phyloP scores from a whole-genome alignment of 2,113 vertebrate species.

The Xenotilapia flavipinnis region DNA sequence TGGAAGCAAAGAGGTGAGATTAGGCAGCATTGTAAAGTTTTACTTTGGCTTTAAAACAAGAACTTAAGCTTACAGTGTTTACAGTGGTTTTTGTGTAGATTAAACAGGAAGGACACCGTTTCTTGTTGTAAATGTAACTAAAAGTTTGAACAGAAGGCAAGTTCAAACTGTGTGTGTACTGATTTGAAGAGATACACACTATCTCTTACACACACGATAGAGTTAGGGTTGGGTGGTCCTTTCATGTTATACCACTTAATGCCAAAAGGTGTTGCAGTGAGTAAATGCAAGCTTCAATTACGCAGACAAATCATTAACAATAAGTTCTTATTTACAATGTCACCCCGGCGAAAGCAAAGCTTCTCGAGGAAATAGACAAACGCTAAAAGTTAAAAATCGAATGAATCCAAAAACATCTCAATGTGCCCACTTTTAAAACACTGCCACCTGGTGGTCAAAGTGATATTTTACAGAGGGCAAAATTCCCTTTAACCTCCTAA shows the following conservation, averaged over 20 bases:
- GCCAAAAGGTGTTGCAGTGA: neutral
- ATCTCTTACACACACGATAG: neutral
- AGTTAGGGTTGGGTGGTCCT: neutral
- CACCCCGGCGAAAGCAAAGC: rapidly evolving
- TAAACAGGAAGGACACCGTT: neutral
- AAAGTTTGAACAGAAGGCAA: neutral
- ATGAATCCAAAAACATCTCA: neutral
- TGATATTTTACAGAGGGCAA: neutral
- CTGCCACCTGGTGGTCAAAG: neutral
- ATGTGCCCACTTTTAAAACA: neutral
- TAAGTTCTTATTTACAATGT: neutral
- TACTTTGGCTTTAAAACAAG: neutral
- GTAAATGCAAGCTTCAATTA: neutral
- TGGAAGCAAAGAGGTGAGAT: neutral
- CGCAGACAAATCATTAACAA: neutral
- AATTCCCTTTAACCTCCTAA: neutral
- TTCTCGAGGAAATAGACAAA: neutral
- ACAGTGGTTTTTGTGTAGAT: rapidly evolving
- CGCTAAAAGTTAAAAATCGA: rapidly evolving
- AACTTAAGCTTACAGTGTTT: neutral
- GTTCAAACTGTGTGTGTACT: neutral
- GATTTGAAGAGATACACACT: too few species aligned
- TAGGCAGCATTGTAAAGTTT: neutral
- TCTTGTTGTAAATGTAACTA: neutral
- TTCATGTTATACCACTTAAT: neutral